phyloP scores from a whole-genome alignment of 2,797 vertebrate genomes.

The Arrhamphus sclerolepis region DNA sequence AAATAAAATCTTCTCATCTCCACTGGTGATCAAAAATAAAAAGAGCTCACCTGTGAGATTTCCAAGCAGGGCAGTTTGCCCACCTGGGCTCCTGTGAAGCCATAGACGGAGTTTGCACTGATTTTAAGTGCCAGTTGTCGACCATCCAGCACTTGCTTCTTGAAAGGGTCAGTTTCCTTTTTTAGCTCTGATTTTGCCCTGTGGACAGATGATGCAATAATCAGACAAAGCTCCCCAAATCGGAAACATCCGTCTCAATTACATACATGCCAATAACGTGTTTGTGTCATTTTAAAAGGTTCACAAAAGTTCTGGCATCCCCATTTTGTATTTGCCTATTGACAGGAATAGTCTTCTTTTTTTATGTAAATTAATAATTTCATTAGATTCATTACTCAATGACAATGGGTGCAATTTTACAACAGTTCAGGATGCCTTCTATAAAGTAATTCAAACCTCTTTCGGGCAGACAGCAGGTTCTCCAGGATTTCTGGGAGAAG shows the following conservation, averaged over 20 bases:
- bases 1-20: not conserved
- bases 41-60: constrained; percentile 88
- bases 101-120: constrained; percentile 94
- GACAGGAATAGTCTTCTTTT: too few relatives aligned
- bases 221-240: not conserved
- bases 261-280: not conserved
- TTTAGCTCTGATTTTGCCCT: constrained; percentile 92
- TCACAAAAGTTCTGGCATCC: too few relatives aligned
- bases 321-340: too few relatives aligned
- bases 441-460: constrained; percentile 77
- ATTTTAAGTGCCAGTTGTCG: constrained; percentile 92
- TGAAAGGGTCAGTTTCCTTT: constrained; percentile 89
- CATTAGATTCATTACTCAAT: not conserved
- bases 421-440: not conserved
- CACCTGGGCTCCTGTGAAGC: constrained; percentile 93
- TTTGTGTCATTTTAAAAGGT: not conserved
- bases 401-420: too few relatives aligned
- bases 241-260: not conserved
- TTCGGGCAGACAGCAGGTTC: constrained; percentile 89
- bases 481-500: constrained; percentile 93
- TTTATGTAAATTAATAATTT: not conserved
- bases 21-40: not conserved
- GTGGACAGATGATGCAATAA: constrained; percentile 3
- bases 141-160: constrained; percentile 91
- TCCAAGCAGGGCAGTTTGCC: constrained; percentile 92